Percentiles rank a stretch among this genome's conserved stretches.
phyloP scores from a whole-genome alignment of 1,140 invertebrate genomes.

The Araneus ventricosus region DNA sequence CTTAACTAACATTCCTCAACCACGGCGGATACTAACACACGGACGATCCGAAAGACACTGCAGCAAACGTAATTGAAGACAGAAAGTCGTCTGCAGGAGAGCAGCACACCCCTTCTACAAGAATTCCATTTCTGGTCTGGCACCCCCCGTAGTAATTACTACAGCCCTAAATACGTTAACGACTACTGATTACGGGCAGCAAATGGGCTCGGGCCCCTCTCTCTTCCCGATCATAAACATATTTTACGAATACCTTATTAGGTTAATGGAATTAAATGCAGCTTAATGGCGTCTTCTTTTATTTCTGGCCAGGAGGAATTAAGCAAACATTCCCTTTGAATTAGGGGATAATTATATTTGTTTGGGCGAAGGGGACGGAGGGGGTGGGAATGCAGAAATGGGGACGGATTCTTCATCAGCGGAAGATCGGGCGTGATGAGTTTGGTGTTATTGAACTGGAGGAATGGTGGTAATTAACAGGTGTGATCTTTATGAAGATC shows the following conservation, averaged over 20 bases:
- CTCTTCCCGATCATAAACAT: conserved; percentile 4
- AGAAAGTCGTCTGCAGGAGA: not conserved
- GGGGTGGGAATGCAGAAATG: not conserved
- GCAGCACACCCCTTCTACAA: not conserved
- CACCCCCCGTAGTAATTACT: not conserved
- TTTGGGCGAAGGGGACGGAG: not conserved
- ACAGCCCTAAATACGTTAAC: conserved; percentile 35
- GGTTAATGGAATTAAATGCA: conserved; percentile 41
- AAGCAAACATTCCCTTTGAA: conserved; percentile 24
- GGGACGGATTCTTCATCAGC: not conserved
- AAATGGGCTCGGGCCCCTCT: not conserved
- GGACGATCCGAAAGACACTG: not conserved
- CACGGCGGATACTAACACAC: not conserved
- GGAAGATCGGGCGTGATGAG: not conserved
- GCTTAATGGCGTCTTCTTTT: not conserved
- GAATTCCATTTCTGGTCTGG: not conserved
- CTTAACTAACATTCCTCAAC: not conserved
- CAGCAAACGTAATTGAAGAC: not conserved
- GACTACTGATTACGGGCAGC: conserved; percentile 18
- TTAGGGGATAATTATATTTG: conserved; percentile 11
- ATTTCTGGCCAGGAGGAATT: conserved; percentile 1
- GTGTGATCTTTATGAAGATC: not conserved
- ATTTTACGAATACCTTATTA: conserved; percentile 41
- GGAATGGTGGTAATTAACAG: not conserved
- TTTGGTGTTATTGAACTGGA: not conserved